Evolutionary conservation across 2,113 vertebrate species (phyloP).

Genomic region (Pipa parva): DNA sequence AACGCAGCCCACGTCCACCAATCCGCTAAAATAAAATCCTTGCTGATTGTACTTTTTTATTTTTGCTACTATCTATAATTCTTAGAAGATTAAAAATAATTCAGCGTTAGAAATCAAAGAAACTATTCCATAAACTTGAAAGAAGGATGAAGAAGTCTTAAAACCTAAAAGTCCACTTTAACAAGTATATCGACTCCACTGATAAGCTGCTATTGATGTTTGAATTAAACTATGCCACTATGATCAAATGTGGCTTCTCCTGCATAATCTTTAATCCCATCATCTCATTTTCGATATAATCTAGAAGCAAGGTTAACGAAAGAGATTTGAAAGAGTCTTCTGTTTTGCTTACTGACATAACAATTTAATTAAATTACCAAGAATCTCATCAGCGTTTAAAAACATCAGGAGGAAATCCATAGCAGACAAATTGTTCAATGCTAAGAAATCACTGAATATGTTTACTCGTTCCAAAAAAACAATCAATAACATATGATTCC

Average conservation of each 20-base stretch:
- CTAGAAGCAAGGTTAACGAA: conserved; percentile 57
- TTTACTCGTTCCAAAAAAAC: conserved; percentile 59
- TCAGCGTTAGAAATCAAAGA: conserved; percentile 90
- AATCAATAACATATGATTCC: conserved; percentile 61
- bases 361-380: conserved; percentile 71
- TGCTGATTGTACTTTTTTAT: conserved; percentile 54
- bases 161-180: conserved; percentile 74
- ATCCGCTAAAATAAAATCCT: conserved; percentile 52
- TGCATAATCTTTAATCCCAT: conserved; percentile 91
- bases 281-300: conserved; percentile 75
- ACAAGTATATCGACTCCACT: conserved; percentile 78
- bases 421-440: conserved; percentile 52
- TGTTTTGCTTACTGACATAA: conserved; percentile 65
- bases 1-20: conserved; percentile 46
- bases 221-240: conserved; percentile 87
- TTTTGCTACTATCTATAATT: conserved; percentile 74
- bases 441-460: conserved; percentile 60
- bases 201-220: conserved; percentile 89
- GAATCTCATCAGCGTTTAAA: conserved; percentile 61
- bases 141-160: conserved; percentile 70
- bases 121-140: conserved; percentile 76
- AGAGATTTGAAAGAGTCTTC: conserved; percentile 63
- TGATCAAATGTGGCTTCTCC: conserved; percentile 97
- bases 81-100: conserved; percentile 86
- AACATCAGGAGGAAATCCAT: conserved; percentile 61